Evolutionary conservation across 2,113 vertebrate genomes (phyloP).

Genomic region (Vulpes ferrilata): DNA sequence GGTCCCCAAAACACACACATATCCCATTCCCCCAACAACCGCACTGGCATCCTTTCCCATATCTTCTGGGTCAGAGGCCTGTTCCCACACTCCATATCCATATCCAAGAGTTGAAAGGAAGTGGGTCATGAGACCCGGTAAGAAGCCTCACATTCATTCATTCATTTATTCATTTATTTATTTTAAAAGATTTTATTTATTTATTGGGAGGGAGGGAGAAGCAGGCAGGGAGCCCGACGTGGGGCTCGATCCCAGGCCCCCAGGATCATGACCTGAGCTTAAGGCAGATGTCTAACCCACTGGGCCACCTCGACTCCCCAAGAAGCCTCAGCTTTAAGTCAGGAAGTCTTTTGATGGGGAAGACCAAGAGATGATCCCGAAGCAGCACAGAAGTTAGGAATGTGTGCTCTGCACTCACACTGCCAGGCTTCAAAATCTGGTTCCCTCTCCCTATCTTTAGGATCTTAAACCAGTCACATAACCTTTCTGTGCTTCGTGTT

Average conservation of each 20-base stretch:
- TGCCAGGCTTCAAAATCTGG: background rate
- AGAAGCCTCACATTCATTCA: background rate
- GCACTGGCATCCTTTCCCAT: background rate
- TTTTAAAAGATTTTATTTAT: too few species aligned
- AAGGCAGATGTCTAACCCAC: too few species aligned
- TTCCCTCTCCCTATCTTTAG: background rate
- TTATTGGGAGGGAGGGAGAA: too few species aligned
- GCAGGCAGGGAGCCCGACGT: too few species aligned
- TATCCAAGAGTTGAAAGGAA: background rate
- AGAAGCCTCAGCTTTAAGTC: background rate
- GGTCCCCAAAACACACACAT: background rate
- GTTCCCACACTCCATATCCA: background rate
- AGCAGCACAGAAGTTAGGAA: background rate
- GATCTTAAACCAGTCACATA: background rate
- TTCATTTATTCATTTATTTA: too few species aligned
- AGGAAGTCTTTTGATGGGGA: background rate
- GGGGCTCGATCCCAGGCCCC: too few species aligned
- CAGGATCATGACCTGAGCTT: too few species aligned
- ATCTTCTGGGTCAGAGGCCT: background rate
- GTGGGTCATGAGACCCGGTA: background rate
- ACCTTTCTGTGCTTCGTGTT: background rate
- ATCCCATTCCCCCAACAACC: accelerated
- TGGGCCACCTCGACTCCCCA: too few species aligned
- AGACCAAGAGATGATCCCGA: background rate
- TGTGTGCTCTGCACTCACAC: background rate